Evolutionary conservation across 2,888 invertebrate genomes (phyloP), one percentile per base, ranked within the genome.

Genomic region (Sialis lutaria): DNA sequence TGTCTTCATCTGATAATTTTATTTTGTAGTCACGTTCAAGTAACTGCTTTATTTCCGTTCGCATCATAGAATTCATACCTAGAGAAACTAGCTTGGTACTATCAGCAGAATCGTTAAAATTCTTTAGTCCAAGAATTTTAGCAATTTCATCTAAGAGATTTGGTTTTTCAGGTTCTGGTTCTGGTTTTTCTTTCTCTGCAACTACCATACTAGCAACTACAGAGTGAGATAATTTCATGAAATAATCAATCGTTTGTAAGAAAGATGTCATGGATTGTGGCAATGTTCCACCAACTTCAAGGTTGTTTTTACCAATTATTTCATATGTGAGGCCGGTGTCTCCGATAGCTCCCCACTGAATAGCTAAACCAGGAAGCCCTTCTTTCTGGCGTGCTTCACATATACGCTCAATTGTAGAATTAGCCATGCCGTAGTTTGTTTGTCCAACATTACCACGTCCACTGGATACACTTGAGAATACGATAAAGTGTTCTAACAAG

Each of bases 331-430:
- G 66, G 34, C 77, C 78, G 5, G 37, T 37, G 35, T 45, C 91
- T 46, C 90, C 93, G 45, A 93, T 75, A 34, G 90, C 91, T 35
- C 93, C 92, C 91, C 92, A 93, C 61, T 93, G 88, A 6, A 93
- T 77, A 2, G 91, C 91, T 50, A 88, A 64, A 0, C 74, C 91
- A 1, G 88, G 86, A 0, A 80, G 68, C 0, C 86, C 84, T 6
- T 77, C 76, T 48, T 63, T 65, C 56, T 69, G 69, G 52, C 89
- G 74, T 57, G 69, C 67, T 62, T 89, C 91, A 59, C 86, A 85
- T 53, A 92, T 78, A 53, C 88, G 74, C 63, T 92, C 90, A 88
- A 91, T 88, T 5, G 83, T 74, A 0, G 89, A 88, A 68, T 92
- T 93, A 40, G 89, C 82, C 71, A 84, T 81, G 31, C 89, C 92